These are phyloP conservation scores for Microchirus variegatus DNA, from an alignment of 2,797 vertebrate species.

Conservation along the genomic window DNA sequence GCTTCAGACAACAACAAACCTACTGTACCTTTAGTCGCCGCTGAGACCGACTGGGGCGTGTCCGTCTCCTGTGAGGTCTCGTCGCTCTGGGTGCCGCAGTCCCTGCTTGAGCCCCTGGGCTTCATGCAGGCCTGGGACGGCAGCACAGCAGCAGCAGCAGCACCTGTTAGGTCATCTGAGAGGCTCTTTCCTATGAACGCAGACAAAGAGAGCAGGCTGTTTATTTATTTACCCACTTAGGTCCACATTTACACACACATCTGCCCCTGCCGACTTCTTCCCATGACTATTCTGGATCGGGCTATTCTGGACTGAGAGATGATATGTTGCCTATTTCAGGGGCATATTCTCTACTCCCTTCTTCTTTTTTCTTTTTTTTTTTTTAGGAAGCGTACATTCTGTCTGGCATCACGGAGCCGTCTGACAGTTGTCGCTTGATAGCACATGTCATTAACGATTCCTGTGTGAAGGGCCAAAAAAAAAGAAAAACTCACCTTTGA, in stretches of 20 bases:
- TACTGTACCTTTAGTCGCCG: constrained; percentile 55
- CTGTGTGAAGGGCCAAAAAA: background rate
- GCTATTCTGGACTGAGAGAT: constrained; percentile 77
- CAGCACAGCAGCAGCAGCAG: constrained; percentile 34
- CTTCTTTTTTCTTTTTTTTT: constrained; percentile 66
- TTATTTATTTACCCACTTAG: constrained; percentile 57
- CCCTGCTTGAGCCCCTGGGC: constrained; percentile 79
- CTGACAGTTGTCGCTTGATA: constrained; percentile 70
- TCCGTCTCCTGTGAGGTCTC: constrained; percentile 40
- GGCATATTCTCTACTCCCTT: constrained; percentile 28
- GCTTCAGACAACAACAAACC: constrained; percentile 44
- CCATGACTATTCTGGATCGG: constrained; percentile 75
- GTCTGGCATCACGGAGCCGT: constrained; percentile 56
- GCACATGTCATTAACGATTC: constrained; percentile 32
- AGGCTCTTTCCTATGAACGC: constrained; percentile 78
- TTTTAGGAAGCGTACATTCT: constrained; percentile 74
- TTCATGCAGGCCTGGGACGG: constrained; percentile 41
- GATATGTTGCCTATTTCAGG: constrained; percentile 74
- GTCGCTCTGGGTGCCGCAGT: constrained; percentile 89
- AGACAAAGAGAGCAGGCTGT: constrained; percentile 66
- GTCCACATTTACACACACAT: constrained; percentile 58
- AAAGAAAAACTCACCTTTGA: constrained; percentile 79
- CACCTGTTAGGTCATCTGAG: constrained; percentile 82
- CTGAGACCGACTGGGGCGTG: constrained; percentile 35
- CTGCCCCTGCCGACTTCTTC: constrained; percentile 55